Conservation (phyloP, 1,140 invertebrate species). For the Gryllus bimaculatus region DNA sequence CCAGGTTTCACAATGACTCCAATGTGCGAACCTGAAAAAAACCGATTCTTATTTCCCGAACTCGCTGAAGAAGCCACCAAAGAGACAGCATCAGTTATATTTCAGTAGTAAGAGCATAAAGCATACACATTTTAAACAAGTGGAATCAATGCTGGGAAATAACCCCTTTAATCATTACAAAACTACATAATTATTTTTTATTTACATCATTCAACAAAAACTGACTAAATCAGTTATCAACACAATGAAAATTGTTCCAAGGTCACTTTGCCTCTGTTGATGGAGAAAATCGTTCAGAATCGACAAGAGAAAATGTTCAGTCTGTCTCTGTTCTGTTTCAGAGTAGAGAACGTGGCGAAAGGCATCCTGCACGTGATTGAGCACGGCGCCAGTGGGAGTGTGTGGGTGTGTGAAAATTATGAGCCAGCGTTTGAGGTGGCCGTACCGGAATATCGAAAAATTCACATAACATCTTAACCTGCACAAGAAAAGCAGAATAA, state of each 20-base stretch:
- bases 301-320: too few relatives aligned
- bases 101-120: too few relatives aligned
- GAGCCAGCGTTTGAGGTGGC: constrained; percentile 41
- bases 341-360: constrained; percentile 36
- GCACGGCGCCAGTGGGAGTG: constrained; percentile 39
- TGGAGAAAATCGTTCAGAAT: too few relatives aligned
- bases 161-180: neutral
- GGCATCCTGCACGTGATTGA: constrained; percentile 40
- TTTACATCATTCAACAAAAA: neutral
- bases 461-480: neutral
- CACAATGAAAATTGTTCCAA: too few relatives aligned
- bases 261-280: too few relatives aligned
- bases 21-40: neutral
- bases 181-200: constrained; percentile 2
- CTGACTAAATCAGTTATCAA: too few relatives aligned
- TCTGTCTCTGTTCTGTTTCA: constrained; percentile 21
- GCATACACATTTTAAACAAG: neutral
- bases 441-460: constrained; percentile 30
- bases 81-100: too few relatives aligned
- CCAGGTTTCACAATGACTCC: constrained; percentile 42
- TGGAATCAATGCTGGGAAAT: too few relatives aligned
- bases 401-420: constrained; percentile 41
- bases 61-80: too few relatives aligned
- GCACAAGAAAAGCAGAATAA: neutral
- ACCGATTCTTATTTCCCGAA: neutral